Conservation (phyloP, 2,888 invertebrate genomes). For the Prosopocoilus inquinatus region DNA sequence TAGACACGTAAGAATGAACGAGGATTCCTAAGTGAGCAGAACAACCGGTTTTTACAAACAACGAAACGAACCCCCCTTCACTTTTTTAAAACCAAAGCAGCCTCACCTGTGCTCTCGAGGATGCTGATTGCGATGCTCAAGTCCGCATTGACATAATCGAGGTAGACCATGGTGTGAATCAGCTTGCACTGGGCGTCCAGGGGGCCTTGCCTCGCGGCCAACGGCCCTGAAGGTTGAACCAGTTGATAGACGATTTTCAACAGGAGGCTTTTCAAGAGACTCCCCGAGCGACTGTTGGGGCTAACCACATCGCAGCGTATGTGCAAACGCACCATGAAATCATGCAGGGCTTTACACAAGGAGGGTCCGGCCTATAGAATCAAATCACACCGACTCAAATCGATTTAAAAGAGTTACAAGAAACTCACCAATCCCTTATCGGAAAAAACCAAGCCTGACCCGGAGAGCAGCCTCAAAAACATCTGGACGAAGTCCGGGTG, state of each 20-base stretch:
- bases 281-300: slow-evolving; percentile 55
- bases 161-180: slow-evolving; percentile 63
- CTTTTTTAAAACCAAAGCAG: not conserved
- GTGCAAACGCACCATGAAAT: slow-evolving; percentile 67
- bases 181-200: slow-evolving; percentile 75
- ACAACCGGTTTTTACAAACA: not conserved
- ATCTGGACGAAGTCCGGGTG: slow-evolving; percentile 67
- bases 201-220: slow-evolving; percentile 65
- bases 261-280: slow-evolving; percentile 62
- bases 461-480: slow-evolving; percentile 65
- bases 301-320: slow-evolving; percentile 64
- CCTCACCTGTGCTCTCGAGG: slow-evolving; percentile 67
- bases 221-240: slow-evolving; percentile 63
- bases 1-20: slow-evolving; percentile 56
- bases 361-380: slow-evolving; percentile 79
- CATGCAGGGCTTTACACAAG: slow-evolving; percentile 69
- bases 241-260: slow-evolving; percentile 71
- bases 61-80: not conserved
- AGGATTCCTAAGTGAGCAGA: slow-evolving; percentile 48
- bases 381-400: slow-evolving; percentile 18
- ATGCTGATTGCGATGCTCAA: slow-evolving; percentile 70
- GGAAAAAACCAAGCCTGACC: slow-evolving; percentile 57
- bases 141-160: slow-evolving; percentile 68
- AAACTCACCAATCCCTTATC: slow-evolving; percentile 56
- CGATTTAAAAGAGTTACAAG: not conserved